A percentile compares a stretch with the other conserved stretches of the same genome.
These are phyloP conservation scores for Microtus oregoni DNA, from an alignment of 2,113 vertebrate genomes.

Conservation along the genomic window DNA sequence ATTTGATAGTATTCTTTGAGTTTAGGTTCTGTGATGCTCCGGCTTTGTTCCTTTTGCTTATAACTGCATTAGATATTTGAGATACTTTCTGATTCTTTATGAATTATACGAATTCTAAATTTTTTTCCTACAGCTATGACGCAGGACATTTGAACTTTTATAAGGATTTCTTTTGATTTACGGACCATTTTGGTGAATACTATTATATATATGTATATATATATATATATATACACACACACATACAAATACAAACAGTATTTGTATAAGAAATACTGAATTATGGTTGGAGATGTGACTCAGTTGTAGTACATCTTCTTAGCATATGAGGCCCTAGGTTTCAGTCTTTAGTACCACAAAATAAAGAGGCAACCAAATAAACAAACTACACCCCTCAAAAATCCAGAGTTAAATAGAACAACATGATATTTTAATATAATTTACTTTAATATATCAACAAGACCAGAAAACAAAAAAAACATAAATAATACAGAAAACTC, in stretches of 20 bases:
- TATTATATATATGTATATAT: neutral
- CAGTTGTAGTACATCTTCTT: too few relatives aligned
- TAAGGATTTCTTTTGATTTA: neutral
- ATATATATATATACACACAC: neutral
- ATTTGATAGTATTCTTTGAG: neutral
- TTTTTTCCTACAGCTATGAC: neutral
- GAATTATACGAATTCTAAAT: neutral
- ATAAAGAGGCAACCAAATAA: neutral
- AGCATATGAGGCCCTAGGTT: neutral
- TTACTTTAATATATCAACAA: constrained; percentile 48
- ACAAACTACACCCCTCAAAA: neutral
- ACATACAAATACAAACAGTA: neutral
- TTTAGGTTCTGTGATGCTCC: neutral
- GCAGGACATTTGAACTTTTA: too few relatives aligned
- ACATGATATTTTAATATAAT: constrained; percentile 2
- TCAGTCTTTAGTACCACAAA: neutral
- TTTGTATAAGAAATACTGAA: constrained; percentile 16
- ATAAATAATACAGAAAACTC: constrained; percentile 57
- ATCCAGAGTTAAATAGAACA: neutral
- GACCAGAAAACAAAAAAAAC: constrained; percentile 52
- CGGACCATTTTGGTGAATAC: neutral
- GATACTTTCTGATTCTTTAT: neutral
- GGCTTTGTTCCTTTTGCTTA: neutral
- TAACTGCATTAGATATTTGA: neutral
- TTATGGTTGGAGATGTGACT: neutral